Evolutionary conservation across 2,888 invertebrate genomes (phyloP), one percentile per base, ranked within the genome.

Genomic region (Megaustenia siamemsis): DNA sequence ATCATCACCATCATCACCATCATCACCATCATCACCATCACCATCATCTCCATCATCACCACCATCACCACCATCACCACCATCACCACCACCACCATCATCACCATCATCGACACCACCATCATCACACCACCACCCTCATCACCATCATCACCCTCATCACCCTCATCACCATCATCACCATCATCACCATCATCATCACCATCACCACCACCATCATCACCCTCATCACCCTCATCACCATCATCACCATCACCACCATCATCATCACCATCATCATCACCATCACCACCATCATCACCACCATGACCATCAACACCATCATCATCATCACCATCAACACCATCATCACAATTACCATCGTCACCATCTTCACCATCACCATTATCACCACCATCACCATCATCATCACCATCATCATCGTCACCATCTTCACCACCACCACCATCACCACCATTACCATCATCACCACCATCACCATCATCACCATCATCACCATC

Each of bases 341-440:
- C 53, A 10, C 3, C 53, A 53, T 18, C 18, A 18, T 53, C 53
- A 53, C 24, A 3, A 18, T 15, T 24, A 53, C 15, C 53, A 53
- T 18, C 6, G 3, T 15, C 53, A 53, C 24, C 76, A 45, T n/a
- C 76, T 28, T 53, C 40, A 28, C 32, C 28, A 53, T 53, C 53
- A 53, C 6, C 32, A 53, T 77, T 32, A 77, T 77, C 76, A 49
- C 53, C 32, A 28, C 53, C 32, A 77, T 77, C 76, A 77, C 53
- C 53, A 77, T 77, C 76, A 53, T 77, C 76, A 77, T 49, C 53
- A 77, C 53, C 53, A 77, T 49, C 76, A 77, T 77, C 76, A 77
- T 43, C 76, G 53, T 77, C 76, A 77, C 53, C 76, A 77, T 53
- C 53, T 53, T 77, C 76, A 77, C 53, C 76, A 77, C 53, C 76